These are phyloP conservation scores for Trachelipus rathkii DNA, from an alignment of 1,140 invertebrate genomes.

Conservation along the genomic window DNA sequence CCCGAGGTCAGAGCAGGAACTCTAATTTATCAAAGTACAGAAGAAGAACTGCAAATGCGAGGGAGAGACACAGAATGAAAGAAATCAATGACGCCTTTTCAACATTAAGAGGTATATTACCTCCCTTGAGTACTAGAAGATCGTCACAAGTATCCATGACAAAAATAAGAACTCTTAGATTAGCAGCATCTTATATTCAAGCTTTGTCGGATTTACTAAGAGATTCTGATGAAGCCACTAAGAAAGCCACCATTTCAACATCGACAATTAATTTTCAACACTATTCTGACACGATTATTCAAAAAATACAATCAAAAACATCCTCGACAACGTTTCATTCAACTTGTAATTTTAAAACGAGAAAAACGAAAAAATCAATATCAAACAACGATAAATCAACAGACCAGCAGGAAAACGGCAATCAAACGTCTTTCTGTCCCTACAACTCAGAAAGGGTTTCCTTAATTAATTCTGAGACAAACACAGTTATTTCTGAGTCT, in stretches of 20 bases:
- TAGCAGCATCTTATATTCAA: slow-evolving; percentile 81
- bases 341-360: too few relatives aligned
- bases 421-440: too few relatives aligned
- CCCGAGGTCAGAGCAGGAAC: too few relatives aligned
- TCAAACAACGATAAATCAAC: too few relatives aligned
- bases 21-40: slow-evolving; percentile 62
- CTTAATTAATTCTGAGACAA: too few relatives aligned
- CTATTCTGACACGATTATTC: too few relatives aligned
- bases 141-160: slow-evolving; percentile 55
- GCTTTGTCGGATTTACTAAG: slow-evolving; percentile 53
- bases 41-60: slow-evolving; percentile 78
- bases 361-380: too few relatives aligned
- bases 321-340: too few relatives aligned
- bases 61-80: slow-evolving; percentile 75
- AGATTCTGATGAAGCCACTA: slow-evolving; percentile 10
- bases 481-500: too few relatives aligned
- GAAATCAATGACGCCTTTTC: slow-evolving; percentile 85
- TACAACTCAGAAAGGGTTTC: too few relatives aligned
- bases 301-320: too few relatives aligned
- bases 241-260: background rate
- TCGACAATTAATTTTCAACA: background rate
- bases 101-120: slow-evolving; percentile 68
- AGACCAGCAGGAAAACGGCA: too few relatives aligned
- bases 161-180: slow-evolving; percentile 67
- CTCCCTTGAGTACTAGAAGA: slow-evolving; percentile 47